Conservation (phyloP, 1,140 invertebrate genomes). For the Tribolium castaneum region DNA sequence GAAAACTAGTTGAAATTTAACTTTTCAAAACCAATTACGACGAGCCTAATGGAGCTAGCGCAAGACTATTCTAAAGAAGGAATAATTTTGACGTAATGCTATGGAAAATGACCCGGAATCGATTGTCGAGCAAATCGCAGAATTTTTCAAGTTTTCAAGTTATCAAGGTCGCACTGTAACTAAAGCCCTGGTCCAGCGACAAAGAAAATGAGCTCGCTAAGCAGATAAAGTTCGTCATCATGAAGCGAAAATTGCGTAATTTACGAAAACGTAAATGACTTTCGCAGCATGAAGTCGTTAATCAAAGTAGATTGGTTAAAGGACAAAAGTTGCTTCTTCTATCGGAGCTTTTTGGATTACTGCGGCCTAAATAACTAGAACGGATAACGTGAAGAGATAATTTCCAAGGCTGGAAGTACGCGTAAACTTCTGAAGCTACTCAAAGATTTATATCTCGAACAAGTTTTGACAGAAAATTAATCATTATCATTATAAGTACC, state of each 20-base stretch:
- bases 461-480: constrained; percentile 54
- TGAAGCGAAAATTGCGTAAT: constrained; percentile 48
- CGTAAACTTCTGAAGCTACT: constrained; percentile 45
- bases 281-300: constrained; percentile 42
- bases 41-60: no score
- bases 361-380: constrained; percentile 45
- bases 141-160: no score
- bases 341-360: constrained; percentile 42
- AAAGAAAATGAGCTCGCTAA: neutral
- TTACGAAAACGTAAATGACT: constrained; percentile 50
- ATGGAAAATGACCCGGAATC: no score
- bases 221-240: constrained; percentile 36
- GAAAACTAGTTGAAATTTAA: no score
- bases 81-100: no score
- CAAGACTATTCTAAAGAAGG: no score
- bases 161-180: neutral
- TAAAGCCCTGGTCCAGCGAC: neutral
- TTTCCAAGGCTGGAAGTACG: constrained; percentile 40
- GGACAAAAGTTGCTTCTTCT: constrained; percentile 36
- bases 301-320: constrained; percentile 43
- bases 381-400: constrained; percentile 46
- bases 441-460: constrained; percentile 50
- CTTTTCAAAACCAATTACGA: no score
- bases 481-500: constrained; percentile 50
- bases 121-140: no score